phyloP scores from a whole-genome alignment of 2,113 vertebrate species.

The Saguinus midas region DNA sequence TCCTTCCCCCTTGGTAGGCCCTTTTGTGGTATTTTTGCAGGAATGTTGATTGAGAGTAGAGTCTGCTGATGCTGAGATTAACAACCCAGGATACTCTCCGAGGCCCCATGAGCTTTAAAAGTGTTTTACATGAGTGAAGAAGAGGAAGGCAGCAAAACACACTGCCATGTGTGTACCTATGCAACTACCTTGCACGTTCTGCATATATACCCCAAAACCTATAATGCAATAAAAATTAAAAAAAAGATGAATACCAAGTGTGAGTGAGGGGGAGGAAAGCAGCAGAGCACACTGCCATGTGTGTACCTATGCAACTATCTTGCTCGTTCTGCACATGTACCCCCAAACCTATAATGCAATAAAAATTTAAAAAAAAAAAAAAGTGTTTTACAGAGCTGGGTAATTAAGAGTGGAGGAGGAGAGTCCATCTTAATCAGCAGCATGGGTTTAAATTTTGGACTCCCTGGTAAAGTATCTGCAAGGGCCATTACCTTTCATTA shows the following conservation, averaged over 20 bases:
- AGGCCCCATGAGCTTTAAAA: constrained; percentile 15
- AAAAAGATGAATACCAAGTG: too few relatives aligned
- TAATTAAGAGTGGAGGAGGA: background rate
- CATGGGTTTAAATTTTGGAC: constrained; percentile 13
- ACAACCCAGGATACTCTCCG: background rate
- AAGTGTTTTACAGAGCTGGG: background rate
- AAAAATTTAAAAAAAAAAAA: too few relatives aligned
- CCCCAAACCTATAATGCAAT: too few relatives aligned
- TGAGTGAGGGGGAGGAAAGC: too few relatives aligned
- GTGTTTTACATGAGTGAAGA: background rate
- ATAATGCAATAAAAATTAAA: too few relatives aligned
- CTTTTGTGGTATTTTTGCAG: background rate
- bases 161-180: too few relatives aligned
- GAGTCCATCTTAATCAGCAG: background rate
- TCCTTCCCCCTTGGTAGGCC: background rate
- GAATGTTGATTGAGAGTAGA: background rate
- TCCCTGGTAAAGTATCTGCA: constrained; percentile 46
- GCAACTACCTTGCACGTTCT: too few relatives aligned
- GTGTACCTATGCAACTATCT: too few relatives aligned
- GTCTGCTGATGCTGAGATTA: background rate
- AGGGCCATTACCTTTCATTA: constrained; percentile 45
- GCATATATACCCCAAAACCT: too few relatives aligned
- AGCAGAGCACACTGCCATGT: too few relatives aligned
- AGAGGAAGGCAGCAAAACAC: too few relatives aligned
- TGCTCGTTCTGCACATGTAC: too few relatives aligned